Base-by-base conservation (phyloP, 2,888 invertebrate genomes). In the Lithosia quadra region DNA sequence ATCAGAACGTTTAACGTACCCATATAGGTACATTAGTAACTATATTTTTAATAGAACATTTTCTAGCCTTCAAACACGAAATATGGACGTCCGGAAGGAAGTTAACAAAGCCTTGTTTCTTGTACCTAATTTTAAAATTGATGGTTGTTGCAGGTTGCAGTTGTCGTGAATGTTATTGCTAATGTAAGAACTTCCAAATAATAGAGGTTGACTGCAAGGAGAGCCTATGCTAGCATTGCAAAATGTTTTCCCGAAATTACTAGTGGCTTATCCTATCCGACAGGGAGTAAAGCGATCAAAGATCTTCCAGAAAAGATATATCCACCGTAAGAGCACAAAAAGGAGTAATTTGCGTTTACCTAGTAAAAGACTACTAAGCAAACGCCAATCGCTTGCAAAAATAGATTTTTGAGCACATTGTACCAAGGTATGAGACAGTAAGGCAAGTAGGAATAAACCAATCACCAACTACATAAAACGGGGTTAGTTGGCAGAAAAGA, bases 1-100 rank as follows among this genome's bases (percentile, higher is more conserved):
- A 76, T 70, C 18, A 39, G 36, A 36, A 21, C 34, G 34, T 21
- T 34, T 11, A 21, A 21, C 13, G 8, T 18, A 34, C 7, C 34
- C n/a, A 59, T 59, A 28, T 49, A 49, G n/a, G n/a, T n/a, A n/a
- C n/a, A n/a, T n/a, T 18, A 24, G 56, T 18, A 56, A 56, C 22
- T 13, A n/a, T 15, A 13, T 13, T 56, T 56, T 56, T 56, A 15
- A 28, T 7, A 56, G 24, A 56, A 56, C 18, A 56, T 18, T 28
- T 24, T 55, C 55, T 55, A 13, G 55, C 3, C 2, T 24, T 56
- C 24, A 13, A 22, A 8, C 5, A 39, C 18, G 5, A 43, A 43
- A 43, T 43, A 56, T 10, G 24, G 24, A 24, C 18, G 5, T 56
- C 13, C 56, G 11, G 13, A 13, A 56, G 13, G 56, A 24, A 56